phyloP scores from a whole-genome alignment of 2,797 vertebrate genomes.

The Pampus argenteus region DNA sequence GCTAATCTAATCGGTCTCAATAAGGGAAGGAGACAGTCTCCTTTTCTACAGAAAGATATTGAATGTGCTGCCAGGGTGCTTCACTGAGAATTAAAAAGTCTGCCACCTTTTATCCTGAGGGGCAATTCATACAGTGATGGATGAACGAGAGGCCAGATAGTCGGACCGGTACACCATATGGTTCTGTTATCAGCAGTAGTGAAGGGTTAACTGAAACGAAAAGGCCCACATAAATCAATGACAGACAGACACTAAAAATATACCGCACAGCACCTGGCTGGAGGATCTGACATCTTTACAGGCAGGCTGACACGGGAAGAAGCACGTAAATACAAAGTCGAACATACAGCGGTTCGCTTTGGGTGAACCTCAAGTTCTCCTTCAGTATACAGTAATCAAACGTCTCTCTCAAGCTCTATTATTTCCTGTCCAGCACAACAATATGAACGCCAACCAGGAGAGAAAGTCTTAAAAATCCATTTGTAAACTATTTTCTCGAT shows the following conservation, averaged over 20 bases:
- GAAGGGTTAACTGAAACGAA: constrained; percentile 52
- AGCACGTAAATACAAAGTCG: neutral
- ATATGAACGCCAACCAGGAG: too few species aligned
- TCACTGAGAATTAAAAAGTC: too few species aligned
- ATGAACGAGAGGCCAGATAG: neutral
- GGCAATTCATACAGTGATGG: too few species aligned
- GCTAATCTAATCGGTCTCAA: neutral
- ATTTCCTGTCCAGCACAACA: too few species aligned
- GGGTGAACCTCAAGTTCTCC: neutral
- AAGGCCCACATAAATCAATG: constrained; percentile 54
- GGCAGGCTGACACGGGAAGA: constrained; percentile 3
- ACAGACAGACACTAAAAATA: constrained; percentile 41
- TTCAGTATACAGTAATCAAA: too few species aligned
- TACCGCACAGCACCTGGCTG: constrained; percentile 15
- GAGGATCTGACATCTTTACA: neutral
- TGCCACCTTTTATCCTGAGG: too few species aligned
- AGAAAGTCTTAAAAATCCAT: too few species aligned
- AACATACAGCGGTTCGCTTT: neutral
- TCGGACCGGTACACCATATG: constrained; percentile 16
- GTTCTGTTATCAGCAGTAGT: constrained; percentile 14
- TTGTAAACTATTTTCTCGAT: too few species aligned
- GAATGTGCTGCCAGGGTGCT: neutral
- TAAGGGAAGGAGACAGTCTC: neutral
- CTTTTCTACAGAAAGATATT: neutral
- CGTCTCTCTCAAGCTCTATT: too few species aligned